Evolutionary conservation across 2,888 invertebrate genomes (phyloP).

Genomic region (Scaptodrosophila latifasciaeformis): DNA sequence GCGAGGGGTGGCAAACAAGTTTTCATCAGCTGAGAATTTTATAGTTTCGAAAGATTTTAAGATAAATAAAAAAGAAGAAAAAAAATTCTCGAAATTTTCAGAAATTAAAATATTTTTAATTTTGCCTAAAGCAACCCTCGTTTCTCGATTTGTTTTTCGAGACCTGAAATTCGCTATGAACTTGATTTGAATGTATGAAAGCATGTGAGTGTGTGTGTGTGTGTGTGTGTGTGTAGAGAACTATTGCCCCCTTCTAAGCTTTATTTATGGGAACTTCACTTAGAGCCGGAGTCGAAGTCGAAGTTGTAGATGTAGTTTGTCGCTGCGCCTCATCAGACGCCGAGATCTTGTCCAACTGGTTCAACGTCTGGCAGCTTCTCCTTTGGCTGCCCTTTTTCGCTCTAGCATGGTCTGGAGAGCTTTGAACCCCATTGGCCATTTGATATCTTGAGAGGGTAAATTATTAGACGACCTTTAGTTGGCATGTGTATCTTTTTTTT

Average conservation of each 20-base stretch:
- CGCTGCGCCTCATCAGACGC: no score
- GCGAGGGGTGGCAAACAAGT: no score
- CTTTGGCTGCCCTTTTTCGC: background rate
- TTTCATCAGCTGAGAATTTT: no score
- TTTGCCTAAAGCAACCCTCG: background rate
- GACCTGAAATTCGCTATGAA: background rate
- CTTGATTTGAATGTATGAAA: constrained; percentile 1
- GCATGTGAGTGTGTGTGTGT: background rate
- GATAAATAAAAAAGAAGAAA: no score
- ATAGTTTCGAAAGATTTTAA: no score
- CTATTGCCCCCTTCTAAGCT: constrained; percentile 1
- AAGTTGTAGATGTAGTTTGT: no score
- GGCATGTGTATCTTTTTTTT: background rate
- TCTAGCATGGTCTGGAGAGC: background rate
- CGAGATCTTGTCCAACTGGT: constrained; percentile 2
- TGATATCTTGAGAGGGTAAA: no score
- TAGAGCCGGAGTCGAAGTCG: no score
- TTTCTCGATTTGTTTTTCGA: no score
- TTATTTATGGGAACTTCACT: constrained; percentile 5
- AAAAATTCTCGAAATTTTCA: no score
- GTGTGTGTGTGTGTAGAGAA: background rate
- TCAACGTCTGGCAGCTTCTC: background rate
- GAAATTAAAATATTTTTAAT: no score
- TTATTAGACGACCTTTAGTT: no score
- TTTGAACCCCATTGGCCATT: background rate